A percentile compares a stretch with the other conserved stretches of the same genome.
These are phyloP conservation scores for Rhynchophorus ferrugineus DNA, from an alignment of 1,140 invertebrate species.

Conservation along the genomic window DNA sequence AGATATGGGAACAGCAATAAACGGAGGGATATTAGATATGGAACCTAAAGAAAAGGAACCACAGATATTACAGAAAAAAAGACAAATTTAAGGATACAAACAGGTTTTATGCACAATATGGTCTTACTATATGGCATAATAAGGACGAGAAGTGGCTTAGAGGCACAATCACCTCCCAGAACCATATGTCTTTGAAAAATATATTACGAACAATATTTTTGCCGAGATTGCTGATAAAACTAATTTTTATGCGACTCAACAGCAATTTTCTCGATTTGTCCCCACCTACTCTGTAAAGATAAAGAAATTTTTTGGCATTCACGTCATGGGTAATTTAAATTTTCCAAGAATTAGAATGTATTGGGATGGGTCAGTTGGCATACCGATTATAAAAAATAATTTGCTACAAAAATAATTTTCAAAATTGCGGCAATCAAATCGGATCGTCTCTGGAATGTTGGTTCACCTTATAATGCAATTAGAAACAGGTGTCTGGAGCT, in stretches of 20 bases:
- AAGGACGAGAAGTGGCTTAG: no score
- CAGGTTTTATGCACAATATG: no score
- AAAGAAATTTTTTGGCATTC: constrained; percentile 1
- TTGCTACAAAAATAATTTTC: constrained; percentile 10
- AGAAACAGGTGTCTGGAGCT: constrained; percentile 28
- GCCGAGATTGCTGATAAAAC: constrained; percentile 4
- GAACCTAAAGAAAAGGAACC: no score
- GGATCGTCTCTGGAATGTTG: constrained; percentile 35
- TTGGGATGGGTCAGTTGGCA: constrained; percentile 7
- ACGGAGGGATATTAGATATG: no score
- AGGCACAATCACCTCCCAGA: not conserved
- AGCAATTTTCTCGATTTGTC: constrained; percentile 4
- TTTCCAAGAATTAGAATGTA: constrained; percentile 11
- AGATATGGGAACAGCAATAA: no score
- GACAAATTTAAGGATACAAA: no score
- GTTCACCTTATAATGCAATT: constrained; percentile 30
- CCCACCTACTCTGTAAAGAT: not conserved
- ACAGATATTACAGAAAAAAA: no score
- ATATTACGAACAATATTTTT: constrained; percentile 4
- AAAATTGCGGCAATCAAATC: constrained; percentile 9
- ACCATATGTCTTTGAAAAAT: constrained; percentile 8
- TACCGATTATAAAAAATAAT: constrained; percentile 9
- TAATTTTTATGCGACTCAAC: constrained; percentile 11
- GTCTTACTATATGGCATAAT: no score
- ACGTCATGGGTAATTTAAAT: constrained; percentile 15